Conservation (phyloP, 2,113 vertebrate species). For the Aspidoscelis tigris region DNA sequence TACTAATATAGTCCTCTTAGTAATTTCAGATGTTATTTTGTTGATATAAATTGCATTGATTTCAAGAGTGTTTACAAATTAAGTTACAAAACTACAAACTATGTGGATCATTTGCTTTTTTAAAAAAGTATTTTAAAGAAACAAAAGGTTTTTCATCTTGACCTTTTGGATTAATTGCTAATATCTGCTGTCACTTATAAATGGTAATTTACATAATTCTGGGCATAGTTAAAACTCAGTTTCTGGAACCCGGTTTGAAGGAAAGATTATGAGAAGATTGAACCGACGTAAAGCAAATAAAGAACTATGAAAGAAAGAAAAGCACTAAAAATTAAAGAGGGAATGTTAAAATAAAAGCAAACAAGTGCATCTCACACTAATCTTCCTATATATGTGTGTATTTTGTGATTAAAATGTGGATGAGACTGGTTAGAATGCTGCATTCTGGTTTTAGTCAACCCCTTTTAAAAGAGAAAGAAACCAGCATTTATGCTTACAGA, state of each 20-base stretch:
- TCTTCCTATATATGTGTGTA: not conserved
- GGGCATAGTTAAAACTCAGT: not conserved
- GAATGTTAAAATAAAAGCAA: not conserved
- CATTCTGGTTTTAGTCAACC: not conserved
- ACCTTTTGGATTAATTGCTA: not conserved
- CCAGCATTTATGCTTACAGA: too few relatives aligned
- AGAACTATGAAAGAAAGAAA: not conserved
- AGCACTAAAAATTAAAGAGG: not conserved
- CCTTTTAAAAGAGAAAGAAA: not conserved
- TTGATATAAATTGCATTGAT: not conserved
- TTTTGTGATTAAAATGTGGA: not conserved
- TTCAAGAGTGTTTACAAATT: not conserved
- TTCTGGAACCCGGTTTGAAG: too few relatives aligned
- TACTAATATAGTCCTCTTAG: not conserved
- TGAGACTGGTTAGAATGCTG: too few relatives aligned
- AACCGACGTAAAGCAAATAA: not conserved
- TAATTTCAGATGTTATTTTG: not conserved
- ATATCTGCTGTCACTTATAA: not conserved
- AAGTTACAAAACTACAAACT: not conserved
- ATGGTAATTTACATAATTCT: not conserved
- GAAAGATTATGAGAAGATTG: too few relatives aligned
- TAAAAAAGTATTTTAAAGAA: not conserved
- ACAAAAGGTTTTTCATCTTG: not conserved
- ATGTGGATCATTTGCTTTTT: not conserved
- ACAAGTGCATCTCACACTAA: not conserved